Evolutionary conservation across 1,140 invertebrate species (phyloP), one percentile per base, ranked within the genome.

Genomic region (Diuraphis noxia): DNA sequence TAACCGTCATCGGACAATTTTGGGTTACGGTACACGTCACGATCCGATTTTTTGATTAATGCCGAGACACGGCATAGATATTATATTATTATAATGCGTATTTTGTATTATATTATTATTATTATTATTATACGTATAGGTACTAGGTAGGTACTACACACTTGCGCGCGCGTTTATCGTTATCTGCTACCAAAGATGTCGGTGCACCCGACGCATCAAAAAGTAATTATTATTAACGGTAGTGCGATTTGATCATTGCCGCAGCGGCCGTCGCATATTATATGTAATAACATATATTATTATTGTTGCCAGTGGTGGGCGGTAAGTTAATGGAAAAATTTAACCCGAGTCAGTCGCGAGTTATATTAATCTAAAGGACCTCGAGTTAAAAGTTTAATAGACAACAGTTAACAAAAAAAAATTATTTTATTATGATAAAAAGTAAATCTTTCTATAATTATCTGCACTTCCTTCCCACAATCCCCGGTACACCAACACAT

Each of bases 201-300:
- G 77, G 77, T 79, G 77, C 21, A 79, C 7, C 34, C 77, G 23
- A 82, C 38, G 23, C 79, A 38, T 82, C 36, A 40, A 41, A 82
- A 82, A 40, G 79, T 82, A 82, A 82, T 82, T 82, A 82, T 82
- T 82, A 82, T 82, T 82, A 82, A 25, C 38, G 9, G 38, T 82
- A 82, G 79, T 82, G 79, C 79, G 79, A 82, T 82, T 82, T 38
- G 79, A 82, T 82, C 77, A 79, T 79, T 79, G 77, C 77, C 21
- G 36, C 77, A 13, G 38, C 38, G 9, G 3, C 36, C 79, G 25
- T 82, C 36, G 34, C 38, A 41, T 82, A 40, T 82, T 82, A 41
- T 38, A 38, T 82, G 21, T 79, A 79, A 79, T 79, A 79, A 79
- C 77, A 79, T 36, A 79, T 36, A 79, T 79, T 72, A 72, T 17